Evolutionary conservation across 2,113 vertebrate species (phyloP).

Genomic region (Colaptes auratus): DNA sequence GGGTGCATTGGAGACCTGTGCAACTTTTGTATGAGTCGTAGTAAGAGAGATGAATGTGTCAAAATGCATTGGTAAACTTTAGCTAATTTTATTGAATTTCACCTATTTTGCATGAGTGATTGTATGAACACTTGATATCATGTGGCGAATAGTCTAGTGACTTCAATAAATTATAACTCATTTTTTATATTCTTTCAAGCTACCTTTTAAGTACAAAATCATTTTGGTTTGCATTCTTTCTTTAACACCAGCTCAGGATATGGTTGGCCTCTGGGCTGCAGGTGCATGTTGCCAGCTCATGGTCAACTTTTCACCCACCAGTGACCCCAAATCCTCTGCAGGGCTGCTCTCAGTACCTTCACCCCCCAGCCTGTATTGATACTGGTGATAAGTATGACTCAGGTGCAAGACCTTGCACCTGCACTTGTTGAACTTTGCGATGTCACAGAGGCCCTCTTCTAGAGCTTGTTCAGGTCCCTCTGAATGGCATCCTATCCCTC

Average conservation of each 20-base stretch:
- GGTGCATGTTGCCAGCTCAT: too few species aligned
- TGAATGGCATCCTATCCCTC: too few species aligned
- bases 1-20: not conserved
- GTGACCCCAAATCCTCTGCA: too few species aligned
- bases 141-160: not conserved
- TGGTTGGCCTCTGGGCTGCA: too few species aligned
- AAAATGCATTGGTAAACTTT: constrained; percentile 2
- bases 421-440: too few species aligned
- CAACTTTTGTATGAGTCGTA: not conserved
- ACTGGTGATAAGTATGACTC: too few species aligned
- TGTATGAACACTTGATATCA: not conserved
- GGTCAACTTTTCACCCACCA: too few species aligned
- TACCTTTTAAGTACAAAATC: not conserved
- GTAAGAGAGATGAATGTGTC: constrained; percentile 27
- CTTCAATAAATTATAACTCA: constrained; percentile 14
- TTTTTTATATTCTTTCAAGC: constrained; percentile 13
- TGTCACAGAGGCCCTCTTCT: too few species aligned
- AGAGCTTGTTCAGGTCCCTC: too few species aligned
- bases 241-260: not conserved
- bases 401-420: too few species aligned
- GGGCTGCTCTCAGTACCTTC: too few species aligned
- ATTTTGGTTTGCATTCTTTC: not conserved
- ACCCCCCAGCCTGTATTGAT: too few species aligned
- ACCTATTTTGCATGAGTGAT: not conserved
- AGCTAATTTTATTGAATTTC: constrained; percentile 42